These are phyloP conservation scores for Amphipoea oculea DNA, from an alignment of 2,888 invertebrate species.

Conservation along the genomic window DNA sequence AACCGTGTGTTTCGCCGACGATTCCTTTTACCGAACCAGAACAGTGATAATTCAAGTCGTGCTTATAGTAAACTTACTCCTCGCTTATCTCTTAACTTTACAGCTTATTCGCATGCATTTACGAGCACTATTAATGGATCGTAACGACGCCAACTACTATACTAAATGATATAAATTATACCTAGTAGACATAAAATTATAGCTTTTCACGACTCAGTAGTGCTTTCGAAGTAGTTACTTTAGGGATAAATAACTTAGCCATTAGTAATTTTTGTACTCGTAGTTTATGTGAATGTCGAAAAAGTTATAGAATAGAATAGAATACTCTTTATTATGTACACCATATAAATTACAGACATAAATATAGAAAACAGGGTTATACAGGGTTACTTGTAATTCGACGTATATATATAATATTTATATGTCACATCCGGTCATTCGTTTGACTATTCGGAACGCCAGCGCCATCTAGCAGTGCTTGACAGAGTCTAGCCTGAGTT, in stretches of 20 bases:
- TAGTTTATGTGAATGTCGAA: too few relatives aligned
- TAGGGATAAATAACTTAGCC: neutral
- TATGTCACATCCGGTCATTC: too few relatives aligned
- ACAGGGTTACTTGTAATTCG: too few relatives aligned
- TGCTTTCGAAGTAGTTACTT: neutral
- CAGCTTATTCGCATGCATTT: constrained; percentile 33
- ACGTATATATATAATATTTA: too few relatives aligned
- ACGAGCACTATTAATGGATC: constrained; percentile 38
- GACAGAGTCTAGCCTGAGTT: too few relatives aligned
- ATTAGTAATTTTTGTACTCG: neutral
- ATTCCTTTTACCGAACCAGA: neutral
- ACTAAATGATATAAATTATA: constrained; percentile 7
- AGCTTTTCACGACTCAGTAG: constrained; percentile 13
- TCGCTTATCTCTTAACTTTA: constrained; percentile 42
- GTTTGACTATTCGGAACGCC: too few relatives aligned
- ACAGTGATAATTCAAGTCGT: neutral
- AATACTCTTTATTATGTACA: too few relatives aligned
- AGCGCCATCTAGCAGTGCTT: too few relatives aligned
- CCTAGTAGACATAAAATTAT: constrained; percentile 24
- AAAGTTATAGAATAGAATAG: too few relatives aligned
- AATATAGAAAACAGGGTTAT: too few relatives aligned
- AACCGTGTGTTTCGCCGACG: neutral
- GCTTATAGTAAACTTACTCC: neutral
- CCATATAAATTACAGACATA: too few relatives aligned
- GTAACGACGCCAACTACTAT: constrained; percentile 20